These are phyloP conservation scores for Paramisgurnus dabryanus DNA, from an alignment of 2,113 vertebrate genomes.

Conservation along the genomic window DNA sequence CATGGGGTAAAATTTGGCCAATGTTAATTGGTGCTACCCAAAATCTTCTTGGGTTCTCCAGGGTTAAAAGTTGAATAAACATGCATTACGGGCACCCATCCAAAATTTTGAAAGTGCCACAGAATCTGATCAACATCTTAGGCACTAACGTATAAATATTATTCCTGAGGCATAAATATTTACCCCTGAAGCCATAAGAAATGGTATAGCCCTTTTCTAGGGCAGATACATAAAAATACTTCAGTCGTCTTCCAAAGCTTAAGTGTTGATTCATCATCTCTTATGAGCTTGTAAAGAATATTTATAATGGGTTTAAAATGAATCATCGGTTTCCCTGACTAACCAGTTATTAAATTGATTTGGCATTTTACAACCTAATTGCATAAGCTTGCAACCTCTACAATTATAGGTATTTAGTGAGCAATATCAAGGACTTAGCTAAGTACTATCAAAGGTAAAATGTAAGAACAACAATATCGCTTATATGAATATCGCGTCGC, in stretches of 20 bases:
- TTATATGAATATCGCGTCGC: too few species aligned
- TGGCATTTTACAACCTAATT: not conserved
- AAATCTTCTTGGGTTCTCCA: too few species aligned
- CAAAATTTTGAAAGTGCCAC: not conserved
- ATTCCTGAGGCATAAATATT: not conserved
- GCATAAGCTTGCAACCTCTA: not conserved
- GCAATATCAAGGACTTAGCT: not conserved
- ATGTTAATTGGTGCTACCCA: too few species aligned
- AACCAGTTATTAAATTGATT: not conserved
- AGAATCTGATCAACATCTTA: not conserved
- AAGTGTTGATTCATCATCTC: slow-evolving; percentile 7
- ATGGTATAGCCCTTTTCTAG: not conserved
- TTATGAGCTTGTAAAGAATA: not conserved
- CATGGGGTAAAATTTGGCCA: too few species aligned
- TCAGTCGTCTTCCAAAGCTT: not conserved
- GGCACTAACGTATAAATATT: not conserved
- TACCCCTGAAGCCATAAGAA: not conserved
- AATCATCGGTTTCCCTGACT: slow-evolving; percentile 18
- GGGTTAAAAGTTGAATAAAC: not conserved
- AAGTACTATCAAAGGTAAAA: not conserved
- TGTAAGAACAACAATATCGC: not conserved
- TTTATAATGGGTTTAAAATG: not conserved
- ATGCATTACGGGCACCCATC: not conserved
- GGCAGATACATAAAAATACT: not conserved
- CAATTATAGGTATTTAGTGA: not conserved